These are phyloP conservation scores for Drosophila nasuta DNA, from an alignment of 1,140 invertebrate species.

Conservation along the genomic window DNA sequence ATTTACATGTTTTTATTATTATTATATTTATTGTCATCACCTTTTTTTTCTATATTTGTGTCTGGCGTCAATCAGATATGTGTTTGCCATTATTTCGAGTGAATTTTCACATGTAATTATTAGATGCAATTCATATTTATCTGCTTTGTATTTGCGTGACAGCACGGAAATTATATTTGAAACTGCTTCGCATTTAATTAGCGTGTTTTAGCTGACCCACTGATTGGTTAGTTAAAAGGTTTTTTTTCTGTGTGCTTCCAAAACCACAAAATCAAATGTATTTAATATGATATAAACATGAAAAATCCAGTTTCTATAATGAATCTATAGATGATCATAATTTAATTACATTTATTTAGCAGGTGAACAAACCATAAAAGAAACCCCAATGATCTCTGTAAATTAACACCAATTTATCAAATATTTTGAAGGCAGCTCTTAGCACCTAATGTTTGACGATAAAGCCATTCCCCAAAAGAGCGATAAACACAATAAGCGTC, in stretches of 20 bases:
- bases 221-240: slow-evolving; percentile 42
- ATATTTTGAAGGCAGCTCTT: slow-evolving; percentile 30
- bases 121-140: slow-evolving; percentile 27
- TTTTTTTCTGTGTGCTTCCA: slow-evolving; percentile 17
- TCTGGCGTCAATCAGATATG: slow-evolving; percentile 9
- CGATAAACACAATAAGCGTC: slow-evolving; percentile 15
- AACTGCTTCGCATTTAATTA: slow-evolving; percentile 40
- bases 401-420: slow-evolving; percentile 43
- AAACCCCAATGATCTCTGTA: slow-evolving; percentile 10
- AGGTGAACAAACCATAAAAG: slow-evolving; percentile 4
- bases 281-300: no score
- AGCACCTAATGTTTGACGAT: slow-evolving; percentile 22
- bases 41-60: slow-evolving; percentile 22
- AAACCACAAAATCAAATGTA: neutral
- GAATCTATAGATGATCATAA: slow-evolving; percentile 22
- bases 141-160: slow-evolving; percentile 15
- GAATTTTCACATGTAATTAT: slow-evolving; percentile 42
- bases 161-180: slow-evolving; percentile 23
- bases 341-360: slow-evolving; percentile 23
- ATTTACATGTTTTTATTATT: neutral
- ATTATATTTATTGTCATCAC: slow-evolving; percentile 13
- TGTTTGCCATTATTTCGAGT: slow-evolving; percentile 1
- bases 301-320: slow-evolving; percentile 23
- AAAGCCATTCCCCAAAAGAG: slow-evolving; percentile 8
- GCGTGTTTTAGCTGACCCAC: slow-evolving; percentile 17